A percentile compares a stretch with the other conserved stretches of the same genome.
Evolutionary conservation across 2,888 invertebrate species (phyloP).

Genomic region (Bugulina stolonifera): DNA sequence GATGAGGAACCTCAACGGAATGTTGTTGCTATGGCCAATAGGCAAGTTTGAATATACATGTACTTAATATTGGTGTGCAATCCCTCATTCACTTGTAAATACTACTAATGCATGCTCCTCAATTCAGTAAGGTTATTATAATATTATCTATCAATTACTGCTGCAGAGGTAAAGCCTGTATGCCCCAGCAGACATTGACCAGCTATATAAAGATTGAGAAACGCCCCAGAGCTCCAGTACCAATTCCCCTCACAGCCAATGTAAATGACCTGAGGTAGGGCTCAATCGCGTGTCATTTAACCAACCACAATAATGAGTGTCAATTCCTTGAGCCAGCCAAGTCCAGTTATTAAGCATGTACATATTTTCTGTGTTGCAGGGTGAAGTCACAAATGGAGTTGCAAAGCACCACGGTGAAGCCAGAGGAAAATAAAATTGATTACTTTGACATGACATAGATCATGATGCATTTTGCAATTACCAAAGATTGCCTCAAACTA

Average conservation of each 20-base stretch:
- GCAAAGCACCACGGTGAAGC: constrained; percentile 34
- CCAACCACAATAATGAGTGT: too few species aligned
- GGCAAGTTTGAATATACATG: constrained; percentile 42
- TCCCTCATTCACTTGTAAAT: too few species aligned
- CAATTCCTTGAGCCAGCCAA: too few species aligned
- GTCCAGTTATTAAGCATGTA: too few species aligned
- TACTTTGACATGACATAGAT: constrained; percentile 38
- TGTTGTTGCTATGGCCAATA: constrained; percentile 59
- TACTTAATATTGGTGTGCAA: too few species aligned
- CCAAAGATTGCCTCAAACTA: too few species aligned
- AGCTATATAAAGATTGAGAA: constrained; percentile 74
- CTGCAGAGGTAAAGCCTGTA: constrained; percentile 68
- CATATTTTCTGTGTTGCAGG: constrained; percentile 32
- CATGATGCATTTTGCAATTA: too few species aligned
- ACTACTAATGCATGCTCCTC: too few species aligned
- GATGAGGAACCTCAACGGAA: constrained; percentile 93
- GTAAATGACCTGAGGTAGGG: constrained; percentile 39
- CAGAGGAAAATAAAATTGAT: constrained; percentile 36
- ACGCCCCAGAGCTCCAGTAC: constrained; percentile 42
- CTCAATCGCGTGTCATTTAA: too few species aligned
- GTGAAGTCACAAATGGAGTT: constrained; percentile 34
- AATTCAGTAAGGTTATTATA: too few species aligned
- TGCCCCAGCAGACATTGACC: constrained; percentile 77
- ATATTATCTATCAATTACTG: too few species aligned
- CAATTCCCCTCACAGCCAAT: constrained; percentile 40